These are phyloP conservation scores for Neopipo cinnamomea DNA, from an alignment of 2,113 vertebrate genomes.

Conservation along the genomic window DNA sequence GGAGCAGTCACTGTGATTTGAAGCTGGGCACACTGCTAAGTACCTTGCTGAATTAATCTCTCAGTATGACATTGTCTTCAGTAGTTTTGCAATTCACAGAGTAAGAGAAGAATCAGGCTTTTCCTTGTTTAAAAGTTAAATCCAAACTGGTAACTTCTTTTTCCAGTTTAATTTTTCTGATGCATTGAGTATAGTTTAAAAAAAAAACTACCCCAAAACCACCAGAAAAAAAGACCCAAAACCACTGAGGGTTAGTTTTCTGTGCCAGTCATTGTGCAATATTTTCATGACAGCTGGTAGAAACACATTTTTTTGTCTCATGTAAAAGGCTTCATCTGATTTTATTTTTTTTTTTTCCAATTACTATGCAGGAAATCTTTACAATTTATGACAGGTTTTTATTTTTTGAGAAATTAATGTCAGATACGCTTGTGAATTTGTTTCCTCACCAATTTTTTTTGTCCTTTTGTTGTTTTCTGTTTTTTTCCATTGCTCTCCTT, in stretches of 20 bases:
- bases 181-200: not conserved
- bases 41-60: not conserved
- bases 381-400: not conserved
- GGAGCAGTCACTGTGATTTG: not conserved
- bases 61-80: not conserved
- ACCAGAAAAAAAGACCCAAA: not conserved
- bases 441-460: not conserved
- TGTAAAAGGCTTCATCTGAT: not conserved
- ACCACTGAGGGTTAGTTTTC: not conserved
- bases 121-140: not conserved
- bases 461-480: not conserved
- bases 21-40: not conserved
- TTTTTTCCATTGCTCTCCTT: not conserved
- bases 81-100: not conserved
- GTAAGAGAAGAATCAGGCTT: not conserved
- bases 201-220: not conserved
- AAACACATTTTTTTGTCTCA: not conserved
- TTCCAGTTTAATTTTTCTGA: conserved; percentile 2
- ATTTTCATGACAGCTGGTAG: conserved; percentile 47
- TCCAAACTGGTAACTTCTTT: not conserved
- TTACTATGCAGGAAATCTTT: not conserved
- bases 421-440: not conserved
- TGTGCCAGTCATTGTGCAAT: conserved; percentile 52
- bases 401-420: not conserved
- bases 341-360: not conserved